Evolutionary conservation across 2,888 invertebrate genomes (phyloP), one percentile per base, ranked within the genome.

Genomic region (Quadroppia sp.): DNA sequence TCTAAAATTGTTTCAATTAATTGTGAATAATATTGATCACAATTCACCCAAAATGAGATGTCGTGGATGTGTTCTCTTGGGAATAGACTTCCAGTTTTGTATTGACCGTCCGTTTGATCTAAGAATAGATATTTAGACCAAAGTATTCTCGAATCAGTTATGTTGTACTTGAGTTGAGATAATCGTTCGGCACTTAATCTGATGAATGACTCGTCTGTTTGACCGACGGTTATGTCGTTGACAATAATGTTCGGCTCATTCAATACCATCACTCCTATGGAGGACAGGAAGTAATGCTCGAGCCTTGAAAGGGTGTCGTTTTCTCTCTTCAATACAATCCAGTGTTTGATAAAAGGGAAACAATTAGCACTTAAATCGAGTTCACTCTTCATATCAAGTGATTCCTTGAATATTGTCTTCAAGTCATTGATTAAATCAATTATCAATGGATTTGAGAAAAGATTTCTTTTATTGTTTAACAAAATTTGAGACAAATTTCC

Each of bases 41-140:
- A 36, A 15, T 67, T 67, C 32, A 67, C 40, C 67, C 67, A 67
- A 40, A 67, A 67, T 2, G 67, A 67, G 36, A 67, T 67, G 42
- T 67, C 67, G 13, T 67, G 67, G 11, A 40, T 40, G 42, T 67
- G 67, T 67, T 67, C 23, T 40, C 40, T 40, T 15, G 6, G n/a
- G 40, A 67, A 67, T 36, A 67, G 36, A 40, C 40, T 67, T 40
- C 67, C 67, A 40, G 67, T 67, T 67, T 36, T 67, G 13, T 42
- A 67, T 4, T n/a, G 30, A 20, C 42, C 20, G 13, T 67, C 40
- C 6, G 9, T 6, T 67, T 67, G 23, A 20, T 67, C 67, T 7
- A 67, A 32, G 50, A 23, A 40, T n/a, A 73, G 32, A 70, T 73
- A 70, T 36, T 73, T 70, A 23, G 73, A 73, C 45, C 67, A 73